Percentiles rank a stretch among this genome's conserved stretches.
Conservation (phyloP, 2,888 invertebrate species). For the Diarsia brunnea region DNA sequence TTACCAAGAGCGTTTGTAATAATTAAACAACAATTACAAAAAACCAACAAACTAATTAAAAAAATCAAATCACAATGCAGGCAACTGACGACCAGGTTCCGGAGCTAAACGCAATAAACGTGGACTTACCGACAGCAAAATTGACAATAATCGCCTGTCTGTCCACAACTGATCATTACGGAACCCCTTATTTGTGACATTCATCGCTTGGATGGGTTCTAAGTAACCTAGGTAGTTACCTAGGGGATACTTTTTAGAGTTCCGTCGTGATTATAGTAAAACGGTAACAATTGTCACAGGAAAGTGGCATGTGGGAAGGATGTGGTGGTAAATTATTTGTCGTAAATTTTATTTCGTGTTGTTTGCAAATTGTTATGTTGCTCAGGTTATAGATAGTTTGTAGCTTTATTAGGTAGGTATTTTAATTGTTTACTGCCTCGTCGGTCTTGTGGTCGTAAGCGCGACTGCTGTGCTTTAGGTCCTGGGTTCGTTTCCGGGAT, state of each 20-base stretch:
- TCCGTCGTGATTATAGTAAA: slow-evolving; percentile 40
- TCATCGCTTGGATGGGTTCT: slow-evolving; percentile 76
- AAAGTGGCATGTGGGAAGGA: slow-evolving; percentile 9
- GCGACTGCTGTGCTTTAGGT: no score
- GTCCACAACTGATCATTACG: slow-evolving; percentile 68
- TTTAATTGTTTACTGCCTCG: no score
- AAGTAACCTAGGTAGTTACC: slow-evolving; percentile 68
- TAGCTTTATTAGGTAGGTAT: neutral
- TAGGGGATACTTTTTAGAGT: slow-evolving; percentile 63
- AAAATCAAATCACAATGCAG: slow-evolving; percentile 28
- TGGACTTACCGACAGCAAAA: slow-evolving; percentile 55
- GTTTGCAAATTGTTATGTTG: slow-evolving; percentile 8
- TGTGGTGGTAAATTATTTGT: neutral
- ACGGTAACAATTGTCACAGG: slow-evolving; percentile 33
- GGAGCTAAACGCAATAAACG: slow-evolving; percentile 45
- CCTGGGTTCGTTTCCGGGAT: no score
- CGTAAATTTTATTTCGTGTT: neutral
- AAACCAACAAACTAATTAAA: slow-evolving; percentile 19
- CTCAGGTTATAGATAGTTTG: neutral
- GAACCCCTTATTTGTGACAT: slow-evolving; percentile 75
- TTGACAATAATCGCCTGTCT: slow-evolving; percentile 67
- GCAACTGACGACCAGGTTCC: slow-evolving; percentile 24
- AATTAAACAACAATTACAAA: slow-evolving; percentile 12
- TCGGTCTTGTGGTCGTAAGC: no score
- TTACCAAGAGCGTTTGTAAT: neutral